A percentile compares a stretch with the other conserved stretches of the same genome.
Evolutionary conservation across 2,113 vertebrate species (phyloP).

Genomic region (Megaceryle torquata): DNA sequence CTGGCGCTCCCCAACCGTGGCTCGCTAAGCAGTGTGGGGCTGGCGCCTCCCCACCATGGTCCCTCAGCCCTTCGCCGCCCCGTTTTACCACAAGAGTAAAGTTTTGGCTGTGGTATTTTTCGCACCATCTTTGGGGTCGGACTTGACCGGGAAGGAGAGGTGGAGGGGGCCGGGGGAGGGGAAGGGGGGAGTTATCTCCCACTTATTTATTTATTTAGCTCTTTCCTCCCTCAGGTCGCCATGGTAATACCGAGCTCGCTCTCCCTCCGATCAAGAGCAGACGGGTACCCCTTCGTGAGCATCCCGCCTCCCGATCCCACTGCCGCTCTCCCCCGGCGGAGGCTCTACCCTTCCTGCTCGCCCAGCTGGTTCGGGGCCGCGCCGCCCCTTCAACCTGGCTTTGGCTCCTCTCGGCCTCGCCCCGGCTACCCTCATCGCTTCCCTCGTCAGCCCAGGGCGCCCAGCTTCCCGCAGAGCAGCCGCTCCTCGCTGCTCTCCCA

Average conservation of each 20-base stretch:
- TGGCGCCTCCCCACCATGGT: background rate
- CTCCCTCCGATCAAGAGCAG: conserved; percentile 67
- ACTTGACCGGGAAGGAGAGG: background rate
- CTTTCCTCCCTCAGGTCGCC: conserved; percentile 74
- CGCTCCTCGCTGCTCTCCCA: background rate
- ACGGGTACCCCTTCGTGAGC: conserved; percentile 68
- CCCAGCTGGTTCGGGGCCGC: background rate
- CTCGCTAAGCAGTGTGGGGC: background rate
- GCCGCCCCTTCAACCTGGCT: background rate
- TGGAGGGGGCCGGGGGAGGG: background rate
- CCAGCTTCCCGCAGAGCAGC: background rate
- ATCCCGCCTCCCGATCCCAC: background rate
- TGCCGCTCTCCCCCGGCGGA: background rate
- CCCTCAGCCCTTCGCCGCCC: background rate
- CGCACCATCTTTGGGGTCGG: background rate
- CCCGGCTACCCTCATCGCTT: background rate
- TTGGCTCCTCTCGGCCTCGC: background rate
- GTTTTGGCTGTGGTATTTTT: background rate
- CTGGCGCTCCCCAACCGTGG: background rate
- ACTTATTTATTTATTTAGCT: conserved; percentile 62
- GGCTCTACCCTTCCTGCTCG: background rate
- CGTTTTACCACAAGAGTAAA: background rate
- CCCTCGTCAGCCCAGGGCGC: background rate
- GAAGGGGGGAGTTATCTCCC: background rate
- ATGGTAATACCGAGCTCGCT: conserved; percentile 81